These are phyloP conservation scores for Drosophila nigromelanica DNA, from an alignment of 1,140 invertebrate species.

Conservation along the genomic window DNA sequence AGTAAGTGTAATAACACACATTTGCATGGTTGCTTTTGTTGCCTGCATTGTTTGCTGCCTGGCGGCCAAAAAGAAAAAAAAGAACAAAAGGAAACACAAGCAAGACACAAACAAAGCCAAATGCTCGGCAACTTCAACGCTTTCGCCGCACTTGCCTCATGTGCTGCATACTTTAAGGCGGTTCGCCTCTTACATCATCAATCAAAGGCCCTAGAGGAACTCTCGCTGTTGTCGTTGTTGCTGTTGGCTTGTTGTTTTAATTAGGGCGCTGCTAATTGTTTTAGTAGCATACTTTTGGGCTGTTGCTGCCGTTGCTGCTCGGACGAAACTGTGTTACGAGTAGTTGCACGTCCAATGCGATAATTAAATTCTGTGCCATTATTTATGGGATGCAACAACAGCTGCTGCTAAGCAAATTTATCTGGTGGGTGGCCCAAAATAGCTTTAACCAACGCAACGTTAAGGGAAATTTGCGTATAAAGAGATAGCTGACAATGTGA, in stretches of 20 bases:
- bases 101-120: conserved; percentile 32
- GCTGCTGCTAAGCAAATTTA: conserved; percentile 43
- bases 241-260: conserved; percentile 64
- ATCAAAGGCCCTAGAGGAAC: conserved; percentile 53
- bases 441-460: too few relatives aligned
- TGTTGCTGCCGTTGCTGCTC: neutral
- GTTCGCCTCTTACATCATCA: conserved; percentile 67
- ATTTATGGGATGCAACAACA: conserved; percentile 55
- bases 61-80: conserved; percentile 53
- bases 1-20: conserved; percentile 55
- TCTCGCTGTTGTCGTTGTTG: neutral
- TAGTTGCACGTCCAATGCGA: conserved; percentile 57
- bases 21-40: conserved; percentile 57
- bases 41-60: conserved; percentile 60
- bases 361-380: conserved; percentile 73
- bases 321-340: conserved; percentile 65
- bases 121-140: conserved; percentile 52
- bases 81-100: conserved; percentile 27
- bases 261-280: conserved; percentile 77
- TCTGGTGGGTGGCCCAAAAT: conserved; percentile 24
- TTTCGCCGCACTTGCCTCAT: conserved; percentile 38
- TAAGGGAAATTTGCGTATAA: neutral
- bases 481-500: neutral
- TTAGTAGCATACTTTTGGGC: conserved; percentile 75
- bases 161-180: conserved; percentile 67